These are phyloP conservation scores for Megalonaias nervosa DNA, from an alignment of 1,140 invertebrate species.

Conservation along the genomic window DNA sequence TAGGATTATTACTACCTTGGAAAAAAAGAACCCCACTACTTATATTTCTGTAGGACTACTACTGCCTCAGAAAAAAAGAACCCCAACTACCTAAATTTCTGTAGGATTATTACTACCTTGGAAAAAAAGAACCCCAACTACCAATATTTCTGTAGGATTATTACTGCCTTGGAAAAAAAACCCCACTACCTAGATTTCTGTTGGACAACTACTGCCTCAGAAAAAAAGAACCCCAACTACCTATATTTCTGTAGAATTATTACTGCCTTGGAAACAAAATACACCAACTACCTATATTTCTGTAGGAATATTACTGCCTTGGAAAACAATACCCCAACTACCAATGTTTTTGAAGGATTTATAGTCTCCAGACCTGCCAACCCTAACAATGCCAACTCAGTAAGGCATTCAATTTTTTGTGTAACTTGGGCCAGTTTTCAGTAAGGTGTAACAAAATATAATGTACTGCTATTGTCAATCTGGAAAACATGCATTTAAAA, in stretches of 20 bases:
- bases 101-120: no score
- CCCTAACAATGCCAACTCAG: no score
- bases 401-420: no score
- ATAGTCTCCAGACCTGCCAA: no score
- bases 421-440: no score
- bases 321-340: conserved; percentile 72
- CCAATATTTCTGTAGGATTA: conserved; percentile 77
- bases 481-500: no score
- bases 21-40: conserved; percentile 33
- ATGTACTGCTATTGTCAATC: no score
- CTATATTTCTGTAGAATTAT: conserved; percentile 78
- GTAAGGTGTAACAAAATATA: no score
- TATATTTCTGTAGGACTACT: conserved; percentile 78
- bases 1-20: no score
- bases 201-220: conserved; percentile 77
- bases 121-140: conserved; percentile 11
- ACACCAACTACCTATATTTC: conserved; percentile 50
- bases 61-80: conserved; percentile 80
- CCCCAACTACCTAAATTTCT: no score
- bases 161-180: conserved; percentile 48
- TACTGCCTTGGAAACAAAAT: conserved; percentile 70
- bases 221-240: conserved; percentile 28
- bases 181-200: conserved; percentile 53
- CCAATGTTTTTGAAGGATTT: no score
- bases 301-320: conserved; percentile 88